Evolutionary conservation across 2,113 vertebrate genomes (phyloP), one percentile per base, ranked within the genome.

Genomic region (Neolamprologus sp.): DNA sequence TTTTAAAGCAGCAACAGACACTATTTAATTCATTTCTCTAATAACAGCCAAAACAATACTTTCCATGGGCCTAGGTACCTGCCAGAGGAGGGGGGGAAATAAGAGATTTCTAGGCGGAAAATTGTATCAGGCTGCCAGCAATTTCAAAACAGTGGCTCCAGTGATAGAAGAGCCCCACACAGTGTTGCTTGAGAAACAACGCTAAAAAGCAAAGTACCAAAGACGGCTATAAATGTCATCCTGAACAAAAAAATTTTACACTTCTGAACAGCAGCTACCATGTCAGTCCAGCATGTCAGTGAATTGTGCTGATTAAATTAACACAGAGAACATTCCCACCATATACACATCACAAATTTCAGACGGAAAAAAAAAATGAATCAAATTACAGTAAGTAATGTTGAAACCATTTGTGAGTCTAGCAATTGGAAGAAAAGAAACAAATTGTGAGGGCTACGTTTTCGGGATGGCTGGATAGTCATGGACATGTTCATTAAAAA

Each of bases 251-350:
- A 97, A 96, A 97, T 83, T 90, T 85, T 95, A 94, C 91, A 96
- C 93, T 94, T 95, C 94, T 96, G 94, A 96, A 96, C 96, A 96
- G 98, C 98, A 99, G 98, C 98, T 97, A 98, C 98, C 97, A 97
- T 97, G 96, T 99, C 97, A 98, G 98, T 99, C 99, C 99, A 99
- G 99, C 99, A 99, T 99, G 98, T 99, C 98, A 99, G 98, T 99
- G 98, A 99, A 98, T 99, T 99, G 98, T 99, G 99, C 98, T 98
- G 98, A 99, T 99, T 99, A 99, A 99, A 99, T 99, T 99, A 99
- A 99, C 97, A 98, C 97, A 97, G 97, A 98, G 96, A 98, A 98
- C 97, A 98, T 98, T 97, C 97, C 97, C 97, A 99, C 97, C 98
- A 98, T 98, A 98, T 98, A 99, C 98, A 98, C 98, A 98, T 98